phyloP scores from a whole-genome alignment of 2,113 vertebrate genomes.

The Upupa epops region DNA sequence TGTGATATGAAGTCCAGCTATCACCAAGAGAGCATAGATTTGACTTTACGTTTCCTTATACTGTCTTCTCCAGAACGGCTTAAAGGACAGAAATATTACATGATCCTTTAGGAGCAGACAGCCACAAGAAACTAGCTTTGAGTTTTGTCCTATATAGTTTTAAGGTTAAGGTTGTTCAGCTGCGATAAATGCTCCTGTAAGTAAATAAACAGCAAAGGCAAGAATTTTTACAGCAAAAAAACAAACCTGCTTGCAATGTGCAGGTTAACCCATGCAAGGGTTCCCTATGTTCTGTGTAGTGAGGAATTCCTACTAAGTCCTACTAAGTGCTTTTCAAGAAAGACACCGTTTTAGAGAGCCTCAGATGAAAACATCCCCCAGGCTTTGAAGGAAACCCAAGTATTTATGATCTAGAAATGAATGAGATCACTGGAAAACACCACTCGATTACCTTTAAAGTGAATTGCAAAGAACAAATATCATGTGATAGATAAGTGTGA shows the following conservation, averaged over 20 bases:
- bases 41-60: neutral
- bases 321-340: neutral
- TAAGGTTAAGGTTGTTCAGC: neutral
- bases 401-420: neutral
- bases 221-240: neutral
- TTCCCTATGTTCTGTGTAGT: neutral
- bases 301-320: neutral
- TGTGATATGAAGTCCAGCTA: neutral
- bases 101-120: neutral
- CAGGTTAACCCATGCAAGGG: neutral
- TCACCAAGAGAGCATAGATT: neutral
- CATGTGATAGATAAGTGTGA: neutral
- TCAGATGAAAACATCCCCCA: neutral
- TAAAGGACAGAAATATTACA: neutral
- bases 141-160: neutral
- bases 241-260: neutral
- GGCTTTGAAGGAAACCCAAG: neutral
- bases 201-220: neutral
- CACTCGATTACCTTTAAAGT: neutral
- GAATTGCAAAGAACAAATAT: neutral
- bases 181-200: neutral
- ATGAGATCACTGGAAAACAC: neutral
- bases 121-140: neutral
- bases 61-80: neutral
- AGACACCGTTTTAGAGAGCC: neutral